phyloP scores from a whole-genome alignment of 2,888 invertebrate species.

The Synanthedon andrenaeformis region DNA sequence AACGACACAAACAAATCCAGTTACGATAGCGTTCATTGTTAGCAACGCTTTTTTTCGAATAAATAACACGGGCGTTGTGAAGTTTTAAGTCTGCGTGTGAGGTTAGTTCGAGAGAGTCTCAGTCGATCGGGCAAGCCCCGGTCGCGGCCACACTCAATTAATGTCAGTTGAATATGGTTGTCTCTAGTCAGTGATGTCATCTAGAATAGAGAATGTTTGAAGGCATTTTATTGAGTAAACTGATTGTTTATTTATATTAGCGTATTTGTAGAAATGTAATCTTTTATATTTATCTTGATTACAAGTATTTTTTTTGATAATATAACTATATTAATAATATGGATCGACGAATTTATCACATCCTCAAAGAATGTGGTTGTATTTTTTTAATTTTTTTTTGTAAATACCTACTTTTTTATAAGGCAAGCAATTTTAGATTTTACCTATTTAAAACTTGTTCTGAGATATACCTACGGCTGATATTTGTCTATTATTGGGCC shows the following conservation, averaged over 20 bases:
- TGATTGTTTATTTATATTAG: neutral
- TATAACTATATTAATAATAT: too few species aligned
- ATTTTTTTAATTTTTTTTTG: too few species aligned
- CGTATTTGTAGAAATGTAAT: too few species aligned
- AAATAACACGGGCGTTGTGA: constrained; percentile 5
- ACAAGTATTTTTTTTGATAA: too few species aligned
- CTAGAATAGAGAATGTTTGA: constrained; percentile 29
- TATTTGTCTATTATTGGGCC: neutral
- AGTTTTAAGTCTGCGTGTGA: constrained; percentile 35
- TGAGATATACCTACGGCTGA: neutral
- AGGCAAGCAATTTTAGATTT: too few species aligned
- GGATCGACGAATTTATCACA: too few species aligned
- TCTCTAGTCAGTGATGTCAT: constrained; percentile 55
- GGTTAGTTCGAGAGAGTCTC: constrained; percentile 38
- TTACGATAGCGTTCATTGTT: constrained; percentile 43
- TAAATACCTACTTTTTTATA: too few species aligned
- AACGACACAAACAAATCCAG: constrained; percentile 48
- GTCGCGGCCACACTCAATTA: constrained; percentile 46
- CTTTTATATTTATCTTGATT: too few species aligned
- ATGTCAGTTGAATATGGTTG: constrained; percentile 25
- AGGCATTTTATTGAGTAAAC: constrained; percentile 26
- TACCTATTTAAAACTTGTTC: too few species aligned
- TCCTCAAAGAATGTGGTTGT: too few species aligned
- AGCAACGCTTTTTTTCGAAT: constrained; percentile 10
- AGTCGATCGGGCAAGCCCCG: constrained; percentile 25